These are phyloP conservation scores for Hipparchia semele DNA, from an alignment of 2,888 invertebrate genomes.

Conservation along the genomic window DNA sequence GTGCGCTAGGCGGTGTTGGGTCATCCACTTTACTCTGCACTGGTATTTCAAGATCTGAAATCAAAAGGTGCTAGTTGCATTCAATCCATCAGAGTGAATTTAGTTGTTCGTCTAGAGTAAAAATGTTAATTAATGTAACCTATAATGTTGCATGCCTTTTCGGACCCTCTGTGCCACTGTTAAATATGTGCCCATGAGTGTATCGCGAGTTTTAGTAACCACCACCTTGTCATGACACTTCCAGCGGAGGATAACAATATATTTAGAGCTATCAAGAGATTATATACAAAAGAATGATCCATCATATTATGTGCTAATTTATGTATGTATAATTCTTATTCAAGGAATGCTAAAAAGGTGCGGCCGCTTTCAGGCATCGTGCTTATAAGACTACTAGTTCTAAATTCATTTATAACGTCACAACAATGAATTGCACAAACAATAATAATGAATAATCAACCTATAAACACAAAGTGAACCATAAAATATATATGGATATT, in stretches of 20 bases:
- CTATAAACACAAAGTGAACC: background rate
- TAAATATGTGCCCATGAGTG: conserved; percentile 7
- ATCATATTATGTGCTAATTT: no score
- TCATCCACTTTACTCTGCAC: conserved; percentile 55
- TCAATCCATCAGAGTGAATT: background rate
- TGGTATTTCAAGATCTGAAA: conserved; percentile 74
- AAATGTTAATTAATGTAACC: background rate
- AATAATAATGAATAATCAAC: background rate
- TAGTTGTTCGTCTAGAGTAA: background rate
- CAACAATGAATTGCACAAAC: background rate
- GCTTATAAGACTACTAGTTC: background rate
- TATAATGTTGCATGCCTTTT: background rate
- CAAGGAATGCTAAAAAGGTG: background rate
- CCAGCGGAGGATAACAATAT: no score
- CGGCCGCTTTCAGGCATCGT: background rate
- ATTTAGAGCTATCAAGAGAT: no score
- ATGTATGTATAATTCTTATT: background rate
- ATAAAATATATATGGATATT: background rate
- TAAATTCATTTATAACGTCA: background rate
- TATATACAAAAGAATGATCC: no score
- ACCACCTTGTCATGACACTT: background rate
- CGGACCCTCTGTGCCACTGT: background rate
- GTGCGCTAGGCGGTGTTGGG: conserved; percentile 59
- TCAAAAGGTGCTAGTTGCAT: conserved; percentile 42
- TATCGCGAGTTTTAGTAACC: background rate